Base-by-base conservation (phyloP, 2,888 invertebrate genomes). In the Rhogogaster chlorosoma region DNA sequence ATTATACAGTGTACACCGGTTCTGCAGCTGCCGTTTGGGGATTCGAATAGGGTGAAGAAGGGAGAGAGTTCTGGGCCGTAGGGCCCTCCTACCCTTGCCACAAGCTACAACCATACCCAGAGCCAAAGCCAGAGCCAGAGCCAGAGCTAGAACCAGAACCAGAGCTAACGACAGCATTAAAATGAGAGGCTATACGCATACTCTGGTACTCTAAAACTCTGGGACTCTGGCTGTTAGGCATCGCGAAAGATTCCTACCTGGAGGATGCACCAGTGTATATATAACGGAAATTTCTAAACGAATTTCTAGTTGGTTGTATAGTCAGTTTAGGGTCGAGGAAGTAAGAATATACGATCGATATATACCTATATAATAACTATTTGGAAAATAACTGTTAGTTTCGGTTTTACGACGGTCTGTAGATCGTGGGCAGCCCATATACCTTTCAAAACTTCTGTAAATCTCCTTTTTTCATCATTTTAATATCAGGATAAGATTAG, bases 1-100 rank as follows among this genome's bases (percentile, higher is more conserved):
- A 92, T 91, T 91, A 91, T 92, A 90, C 89, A 86, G 86, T 89
- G 88, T 89, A 86, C 88, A 88, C 88, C 88, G 86, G 87, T 87
- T 88, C 87, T 88, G 88, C 87, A 88, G 87, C 88, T 88, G 88
- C 87, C 85, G 88, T 87, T 88, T 84, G 86, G 88, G 87, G 86
- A 86, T 86, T 85, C 86, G 85, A 84, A 85, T 86, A 85, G 87
- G 87, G 86, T 86, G 87, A 87, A 85, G 86, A 85, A 71, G 85
- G 84, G 85, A 67, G 84, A 85, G 67, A 64, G 67, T 83, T 83
- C 64, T 80, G 83, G 83, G 64, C 45, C 70, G 29, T 83, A 83
- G 18, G 64, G 67, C 83, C 67, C 83, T 38, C 42, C 26, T 45
- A 29, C 45, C 67, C 83, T 49, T 67, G 42, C 67, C 42, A 9